A percentile compares a stretch with the other conserved stretches of the same genome.
Conservation (phyloP, 2,113 vertebrate genomes). For the Gymnogyps californianus region DNA sequence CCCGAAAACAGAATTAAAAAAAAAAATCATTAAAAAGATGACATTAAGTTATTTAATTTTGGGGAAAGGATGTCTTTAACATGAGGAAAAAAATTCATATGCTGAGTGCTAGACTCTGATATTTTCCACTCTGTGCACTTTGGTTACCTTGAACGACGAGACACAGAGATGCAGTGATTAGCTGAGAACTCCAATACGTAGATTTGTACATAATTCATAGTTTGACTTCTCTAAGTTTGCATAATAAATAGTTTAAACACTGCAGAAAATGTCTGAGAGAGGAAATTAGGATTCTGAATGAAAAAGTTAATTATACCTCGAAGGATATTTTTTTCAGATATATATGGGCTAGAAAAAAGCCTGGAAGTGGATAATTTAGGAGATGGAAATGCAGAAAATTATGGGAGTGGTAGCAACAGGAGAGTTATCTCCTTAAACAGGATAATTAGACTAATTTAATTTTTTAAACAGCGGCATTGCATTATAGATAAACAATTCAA, state of each 20-base stretch:
- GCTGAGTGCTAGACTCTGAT: neutral
- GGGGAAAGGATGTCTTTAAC: neutral
- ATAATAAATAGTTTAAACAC: conserved; percentile 83
- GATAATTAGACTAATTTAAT: conserved; percentile 79
- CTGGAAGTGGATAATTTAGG: conserved; percentile 75
- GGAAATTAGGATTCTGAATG: conserved; percentile 81
- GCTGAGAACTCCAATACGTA: conserved; percentile 54
- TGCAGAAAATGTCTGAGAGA: conserved; percentile 72
- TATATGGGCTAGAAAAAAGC: conserved; percentile 40
- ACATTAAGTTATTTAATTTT: neutral
- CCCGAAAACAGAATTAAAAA: neutral
- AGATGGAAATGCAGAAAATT: conserved; percentile 70
- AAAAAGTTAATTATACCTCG: conserved; percentile 83
- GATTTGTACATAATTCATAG: conserved; percentile 80
- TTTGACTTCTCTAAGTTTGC: conserved; percentile 76
- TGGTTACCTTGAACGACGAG: conserved; percentile 62
- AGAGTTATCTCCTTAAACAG: conserved; percentile 75
- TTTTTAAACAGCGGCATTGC: conserved; percentile 65
- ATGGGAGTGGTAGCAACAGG: conserved; percentile 69
- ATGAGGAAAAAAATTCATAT: neutral
- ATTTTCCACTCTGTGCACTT: conserved; percentile 17
- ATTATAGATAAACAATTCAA: conserved; percentile 73
- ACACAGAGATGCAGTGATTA: conserved; percentile 66
- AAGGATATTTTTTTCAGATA: conserved; percentile 74
- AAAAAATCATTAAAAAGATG: neutral